phyloP scores from a whole-genome alignment of 2,113 vertebrate species.

The Megaptera novaeangliae region DNA sequence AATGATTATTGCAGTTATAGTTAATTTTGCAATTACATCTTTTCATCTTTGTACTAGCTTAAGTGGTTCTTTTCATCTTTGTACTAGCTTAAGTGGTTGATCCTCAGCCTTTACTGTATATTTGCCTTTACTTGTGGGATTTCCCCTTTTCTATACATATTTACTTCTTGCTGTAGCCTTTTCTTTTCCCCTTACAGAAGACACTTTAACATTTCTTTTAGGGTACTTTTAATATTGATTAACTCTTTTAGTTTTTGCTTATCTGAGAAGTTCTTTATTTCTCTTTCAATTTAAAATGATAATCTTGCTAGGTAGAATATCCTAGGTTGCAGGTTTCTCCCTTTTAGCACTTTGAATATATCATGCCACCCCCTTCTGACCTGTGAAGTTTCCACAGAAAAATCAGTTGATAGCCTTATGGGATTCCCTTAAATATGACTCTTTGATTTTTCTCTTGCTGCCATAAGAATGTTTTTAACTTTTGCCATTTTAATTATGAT shows the following conservation, averaged over 20 bases:
- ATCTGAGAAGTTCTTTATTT: not conserved
- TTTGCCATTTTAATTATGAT: too few species aligned
- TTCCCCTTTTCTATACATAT: not conserved
- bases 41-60: not conserved
- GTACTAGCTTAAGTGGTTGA: not conserved
- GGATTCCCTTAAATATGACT: not conserved
- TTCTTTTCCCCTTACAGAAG: not conserved
- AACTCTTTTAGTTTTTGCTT: not conserved
- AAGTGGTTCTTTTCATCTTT: not conserved
- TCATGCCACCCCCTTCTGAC: not conserved
- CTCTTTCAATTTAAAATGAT: not conserved
- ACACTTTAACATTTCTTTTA: not conserved
- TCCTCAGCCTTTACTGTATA: not conserved
- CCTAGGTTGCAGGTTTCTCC: not conserved
- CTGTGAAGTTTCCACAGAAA: not conserved
- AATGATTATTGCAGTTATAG: not conserved
- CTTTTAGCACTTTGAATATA: not conserved
- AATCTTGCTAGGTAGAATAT: not conserved
- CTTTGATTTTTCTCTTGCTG: not conserved
- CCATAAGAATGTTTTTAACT: not conserved
- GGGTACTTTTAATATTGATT: not conserved
- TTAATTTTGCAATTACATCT: not conserved
- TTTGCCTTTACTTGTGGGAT: not conserved
- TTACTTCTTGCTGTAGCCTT: not conserved
- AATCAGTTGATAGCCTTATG: not conserved